Conservation (phyloP, 2,888 invertebrate genomes). For the Escarpia spicata region DNA sequence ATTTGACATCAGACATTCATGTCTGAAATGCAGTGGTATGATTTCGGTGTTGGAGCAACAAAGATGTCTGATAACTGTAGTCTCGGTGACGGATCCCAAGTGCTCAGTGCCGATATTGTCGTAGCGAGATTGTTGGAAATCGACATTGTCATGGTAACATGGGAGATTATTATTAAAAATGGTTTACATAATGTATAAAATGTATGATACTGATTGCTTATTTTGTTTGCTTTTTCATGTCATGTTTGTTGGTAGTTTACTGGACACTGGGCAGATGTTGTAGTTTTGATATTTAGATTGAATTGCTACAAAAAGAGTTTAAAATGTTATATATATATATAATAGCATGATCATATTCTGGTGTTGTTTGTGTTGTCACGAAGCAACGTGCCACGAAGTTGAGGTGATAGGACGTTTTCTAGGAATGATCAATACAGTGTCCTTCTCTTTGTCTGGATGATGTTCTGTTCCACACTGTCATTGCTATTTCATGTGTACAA, state of each 20-base stretch:
- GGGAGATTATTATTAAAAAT: background rate
- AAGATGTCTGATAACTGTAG: background rate
- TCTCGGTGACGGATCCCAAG: background rate
- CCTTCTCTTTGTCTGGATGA: background rate
- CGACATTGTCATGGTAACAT: background rate
- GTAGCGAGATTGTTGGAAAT: background rate
- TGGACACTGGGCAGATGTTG: background rate
- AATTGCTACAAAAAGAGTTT: background rate
- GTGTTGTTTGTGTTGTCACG: background rate
- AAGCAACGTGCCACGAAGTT: background rate
- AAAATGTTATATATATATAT: no score
- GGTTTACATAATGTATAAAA: background rate
- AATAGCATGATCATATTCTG: background rate
- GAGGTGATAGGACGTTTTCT: background rate
- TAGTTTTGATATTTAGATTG: background rate
- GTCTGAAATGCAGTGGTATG: background rate
- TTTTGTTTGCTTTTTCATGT: background rate
- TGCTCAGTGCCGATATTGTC: background rate
- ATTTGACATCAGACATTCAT: background rate
- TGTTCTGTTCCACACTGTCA: background rate
- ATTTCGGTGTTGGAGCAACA: background rate
- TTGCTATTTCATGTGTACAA: background rate
- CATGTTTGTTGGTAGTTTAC: background rate
- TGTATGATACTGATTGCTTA: background rate
- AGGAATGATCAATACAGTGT: background rate